phyloP scores from a whole-genome alignment of 1,140 invertebrate species.

The Dendroctonus valens region DNA sequence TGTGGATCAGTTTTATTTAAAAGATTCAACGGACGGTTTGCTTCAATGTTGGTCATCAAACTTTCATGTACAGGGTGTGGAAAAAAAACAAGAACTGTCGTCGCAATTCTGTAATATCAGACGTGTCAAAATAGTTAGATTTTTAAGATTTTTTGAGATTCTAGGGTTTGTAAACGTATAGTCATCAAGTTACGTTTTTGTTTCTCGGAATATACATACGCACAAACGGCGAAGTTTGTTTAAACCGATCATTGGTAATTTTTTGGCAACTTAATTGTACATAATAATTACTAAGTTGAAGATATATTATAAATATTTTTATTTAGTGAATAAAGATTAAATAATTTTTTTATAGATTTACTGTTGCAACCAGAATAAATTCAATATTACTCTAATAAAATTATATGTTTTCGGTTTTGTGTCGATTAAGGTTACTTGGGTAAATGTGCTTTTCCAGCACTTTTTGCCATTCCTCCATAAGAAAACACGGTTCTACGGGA shows the following conservation, averaged over 20 bases:
- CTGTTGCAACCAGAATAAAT: too few relatives aligned
- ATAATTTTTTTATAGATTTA: too few relatives aligned
- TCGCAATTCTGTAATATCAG: constrained; percentile 48
- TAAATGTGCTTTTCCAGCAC: too few relatives aligned
- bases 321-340: constrained; percentile 15
- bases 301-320: constrained; percentile 32
- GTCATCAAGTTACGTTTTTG: constrained; percentile 2
- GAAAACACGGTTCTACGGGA: too few relatives aligned
- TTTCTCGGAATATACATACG: constrained; percentile 22
- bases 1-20: constrained; percentile 5
- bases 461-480: too few relatives aligned
- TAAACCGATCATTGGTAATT: constrained; percentile 18
- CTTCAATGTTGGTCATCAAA: constrained; percentile 28
- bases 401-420: too few relatives aligned
- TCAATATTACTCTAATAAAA: too few relatives aligned
- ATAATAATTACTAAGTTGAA: constrained; percentile 23
- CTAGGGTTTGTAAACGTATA: constrained; percentile 9
- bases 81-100: constrained; percentile 39
- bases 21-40: constrained; percentile 3
- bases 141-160: background rate
- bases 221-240: constrained; percentile 24
- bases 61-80: constrained; percentile 49
- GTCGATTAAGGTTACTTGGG: too few relatives aligned
- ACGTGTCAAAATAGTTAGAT: constrained; percentile 46
- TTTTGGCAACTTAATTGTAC: constrained; percentile 8